A percentile compares a stretch with the other conserved stretches of the same genome.
Evolutionary conservation across 2,888 invertebrate genomes (phyloP).

Genomic region (Spilarctia lutea): DNA sequence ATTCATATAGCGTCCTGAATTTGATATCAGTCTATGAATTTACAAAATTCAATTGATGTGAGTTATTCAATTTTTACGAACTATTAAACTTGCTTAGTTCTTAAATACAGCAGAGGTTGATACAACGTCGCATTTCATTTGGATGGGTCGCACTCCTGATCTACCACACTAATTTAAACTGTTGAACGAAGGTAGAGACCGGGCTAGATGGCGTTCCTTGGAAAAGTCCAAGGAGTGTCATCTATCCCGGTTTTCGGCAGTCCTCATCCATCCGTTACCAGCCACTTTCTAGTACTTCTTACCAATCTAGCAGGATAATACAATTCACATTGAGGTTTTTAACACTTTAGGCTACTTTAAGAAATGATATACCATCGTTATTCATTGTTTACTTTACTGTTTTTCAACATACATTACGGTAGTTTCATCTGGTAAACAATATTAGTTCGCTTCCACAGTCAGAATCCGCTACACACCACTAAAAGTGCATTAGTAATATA

Average conservation of each 20-base stretch:
- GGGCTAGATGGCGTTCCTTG: too few species aligned
- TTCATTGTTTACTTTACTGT: neutral
- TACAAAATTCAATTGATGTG: too few species aligned
- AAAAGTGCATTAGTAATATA: neutral
- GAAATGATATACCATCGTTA: neutral
- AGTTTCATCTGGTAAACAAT: neutral
- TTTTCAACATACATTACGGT: neutral
- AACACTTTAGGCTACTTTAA: neutral
- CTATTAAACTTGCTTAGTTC: neutral
- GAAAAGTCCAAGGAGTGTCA: too few species aligned
- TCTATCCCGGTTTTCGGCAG: too few species aligned
- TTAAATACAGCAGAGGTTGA: neutral
- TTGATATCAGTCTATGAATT: neutral
- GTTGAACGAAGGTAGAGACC: too few species aligned
- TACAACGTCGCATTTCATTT: too few species aligned
- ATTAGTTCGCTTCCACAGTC: neutral
- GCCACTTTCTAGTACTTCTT: too few species aligned
- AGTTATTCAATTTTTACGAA: neutral
- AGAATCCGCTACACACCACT: neutral
- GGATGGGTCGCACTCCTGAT: too few species aligned
- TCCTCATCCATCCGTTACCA: too few species aligned
- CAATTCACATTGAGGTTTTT: neutral
- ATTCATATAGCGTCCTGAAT: neutral
- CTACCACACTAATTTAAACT: too few species aligned
- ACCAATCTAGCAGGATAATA: neutral